Conservation (phyloP, 2,888 invertebrate species). For the Metalampra italica region DNA sequence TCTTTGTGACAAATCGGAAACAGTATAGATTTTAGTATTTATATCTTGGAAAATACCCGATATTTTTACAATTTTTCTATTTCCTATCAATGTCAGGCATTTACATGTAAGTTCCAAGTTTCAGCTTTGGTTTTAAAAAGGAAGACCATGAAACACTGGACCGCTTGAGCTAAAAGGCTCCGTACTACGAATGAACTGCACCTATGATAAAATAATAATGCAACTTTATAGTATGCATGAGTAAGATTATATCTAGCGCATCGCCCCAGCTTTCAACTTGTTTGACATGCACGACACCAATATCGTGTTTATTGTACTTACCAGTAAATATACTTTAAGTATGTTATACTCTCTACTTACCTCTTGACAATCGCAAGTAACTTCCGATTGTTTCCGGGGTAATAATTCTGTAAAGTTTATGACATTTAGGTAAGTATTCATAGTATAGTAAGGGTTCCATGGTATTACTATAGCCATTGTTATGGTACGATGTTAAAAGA, state of each 20-base stretch:
- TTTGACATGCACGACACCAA: slow-evolving; percentile 11
- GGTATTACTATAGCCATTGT: too few species aligned
- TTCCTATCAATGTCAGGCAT: too few species aligned
- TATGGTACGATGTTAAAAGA: too few species aligned
- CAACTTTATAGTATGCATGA: slow-evolving; percentile 13
- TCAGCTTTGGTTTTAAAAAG: too few species aligned
- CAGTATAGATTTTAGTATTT: too few species aligned
- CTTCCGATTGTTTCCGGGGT: slow-evolving; percentile 4
- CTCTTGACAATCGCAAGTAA: slow-evolving; percentile 1
- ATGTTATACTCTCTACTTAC: not conserved
- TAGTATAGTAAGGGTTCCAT: too few species aligned
- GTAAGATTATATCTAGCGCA: slow-evolving; percentile 11
- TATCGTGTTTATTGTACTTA: not conserved
- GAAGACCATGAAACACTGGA: too few species aligned
- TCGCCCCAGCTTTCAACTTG: slow-evolving; percentile 19
- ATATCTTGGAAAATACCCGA: too few species aligned
- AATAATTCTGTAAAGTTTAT: not conserved
- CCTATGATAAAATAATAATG: slow-evolving; percentile 5
- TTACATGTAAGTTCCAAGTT: too few species aligned
- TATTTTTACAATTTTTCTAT: too few species aligned
- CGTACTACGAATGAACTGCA: too few species aligned
- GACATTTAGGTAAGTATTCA: not conserved
- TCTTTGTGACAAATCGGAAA: not conserved
- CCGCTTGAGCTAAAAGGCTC: too few species aligned
- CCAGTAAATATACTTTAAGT: not conserved